These are phyloP conservation scores for Anadara kagoshimensis DNA, from an alignment of 1,140 invertebrate species.

Conservation along the genomic window DNA sequence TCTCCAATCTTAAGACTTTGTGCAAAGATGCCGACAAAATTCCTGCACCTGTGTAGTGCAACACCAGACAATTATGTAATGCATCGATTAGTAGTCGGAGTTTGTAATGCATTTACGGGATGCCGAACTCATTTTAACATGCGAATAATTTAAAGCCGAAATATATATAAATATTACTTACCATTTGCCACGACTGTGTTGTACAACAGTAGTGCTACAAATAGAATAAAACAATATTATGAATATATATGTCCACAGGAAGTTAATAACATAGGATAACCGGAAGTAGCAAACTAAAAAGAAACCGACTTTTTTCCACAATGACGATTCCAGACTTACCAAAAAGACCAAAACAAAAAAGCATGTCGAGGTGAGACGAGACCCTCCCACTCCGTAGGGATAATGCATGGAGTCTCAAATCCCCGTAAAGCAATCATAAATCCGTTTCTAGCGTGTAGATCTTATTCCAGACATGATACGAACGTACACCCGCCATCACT, in stretches of 20 bases:
- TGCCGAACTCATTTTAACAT: not conserved
- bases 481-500: constrained; percentile 24
- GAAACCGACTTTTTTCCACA: constrained; percentile 2
- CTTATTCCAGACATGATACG: constrained; percentile 2
- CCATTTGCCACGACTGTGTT: constrained; percentile 40
- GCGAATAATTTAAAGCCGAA: not conserved
- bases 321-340: constrained; percentile 21
- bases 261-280: constrained; percentile 21
- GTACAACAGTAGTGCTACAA: constrained; percentile 38
- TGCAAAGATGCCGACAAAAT: no score
- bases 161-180: constrained; percentile 16
- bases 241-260: constrained; percentile 16
- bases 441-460: constrained; percentile 15
- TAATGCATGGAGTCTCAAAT: constrained; percentile 37
- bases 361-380: constrained; percentile 33
- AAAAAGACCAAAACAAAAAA: constrained; percentile 45
- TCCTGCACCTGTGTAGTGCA: no score
- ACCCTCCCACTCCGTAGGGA: constrained; percentile 32
- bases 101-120: not conserved
- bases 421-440: constrained; percentile 32
- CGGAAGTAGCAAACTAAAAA: constrained; percentile 14
- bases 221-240: constrained; percentile 11
- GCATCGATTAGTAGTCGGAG: no score
- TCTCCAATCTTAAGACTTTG: no score
- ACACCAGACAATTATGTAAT: no score